Evolutionary conservation across 2,888 invertebrate genomes (phyloP).

Genomic region (Rapana venosa): DNA sequence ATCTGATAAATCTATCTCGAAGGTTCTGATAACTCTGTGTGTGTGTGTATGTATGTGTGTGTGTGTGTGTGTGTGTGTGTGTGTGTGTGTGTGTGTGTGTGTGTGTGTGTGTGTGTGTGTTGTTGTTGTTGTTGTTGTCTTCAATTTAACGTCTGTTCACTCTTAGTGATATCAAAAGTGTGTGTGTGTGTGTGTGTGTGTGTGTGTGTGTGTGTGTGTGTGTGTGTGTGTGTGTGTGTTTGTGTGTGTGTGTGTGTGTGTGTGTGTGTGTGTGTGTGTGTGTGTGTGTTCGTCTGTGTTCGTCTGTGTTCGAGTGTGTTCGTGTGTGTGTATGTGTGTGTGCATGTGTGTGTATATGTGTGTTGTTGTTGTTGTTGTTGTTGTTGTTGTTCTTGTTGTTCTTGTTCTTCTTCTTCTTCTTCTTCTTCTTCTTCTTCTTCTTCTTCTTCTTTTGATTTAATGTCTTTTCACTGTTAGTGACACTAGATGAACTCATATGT

Average conservation of each 20-base stretch:
- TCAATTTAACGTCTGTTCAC: background rate
- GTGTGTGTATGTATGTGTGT: background rate
- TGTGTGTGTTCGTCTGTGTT: background rate
- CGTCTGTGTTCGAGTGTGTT: too few species aligned
- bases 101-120: conserved; percentile 1
- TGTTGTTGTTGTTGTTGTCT: too few species aligned
- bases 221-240: background rate
- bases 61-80: conserved; percentile 1
- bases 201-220: background rate
- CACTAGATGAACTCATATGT: too few species aligned
- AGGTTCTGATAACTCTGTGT: background rate
- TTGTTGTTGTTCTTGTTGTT: too few species aligned
- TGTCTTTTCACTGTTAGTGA: too few species aligned
- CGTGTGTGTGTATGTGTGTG: background rate
- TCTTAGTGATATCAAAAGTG: background rate
- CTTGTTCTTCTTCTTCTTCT: too few species aligned
- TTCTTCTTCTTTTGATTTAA: too few species aligned
- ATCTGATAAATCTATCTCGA: too few species aligned
- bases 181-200: background rate
- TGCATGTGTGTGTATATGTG: background rate
- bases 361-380: background rate
- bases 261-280: background rate
- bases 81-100: conserved; percentile 1
- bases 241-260: conserved; percentile 6
- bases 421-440: too few species aligned